These are phyloP conservation scores for Philotrypesis tridentata DNA, from an alignment of 1,140 invertebrate genomes.

Conservation along the genomic window DNA sequence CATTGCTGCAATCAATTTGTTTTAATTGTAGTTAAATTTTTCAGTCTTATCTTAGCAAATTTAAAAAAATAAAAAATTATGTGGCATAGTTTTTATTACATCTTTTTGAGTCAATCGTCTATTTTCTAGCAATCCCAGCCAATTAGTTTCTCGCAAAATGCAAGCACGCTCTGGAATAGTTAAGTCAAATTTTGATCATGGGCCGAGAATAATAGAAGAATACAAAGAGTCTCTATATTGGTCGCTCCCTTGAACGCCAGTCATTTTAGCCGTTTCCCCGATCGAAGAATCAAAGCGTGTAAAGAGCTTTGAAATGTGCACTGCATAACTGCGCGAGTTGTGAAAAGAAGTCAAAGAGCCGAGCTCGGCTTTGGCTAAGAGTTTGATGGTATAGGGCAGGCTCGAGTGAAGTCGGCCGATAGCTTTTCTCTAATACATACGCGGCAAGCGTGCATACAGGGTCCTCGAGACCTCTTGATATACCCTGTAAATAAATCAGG, in stretches of 20 bases:
- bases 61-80: no score
- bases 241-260: background rate
- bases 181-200: no score
- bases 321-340: background rate
- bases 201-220: no score
- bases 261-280: background rate
- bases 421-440: background rate
- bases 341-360: background rate
- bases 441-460: background rate
- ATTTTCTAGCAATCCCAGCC: no score
- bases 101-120: no score
- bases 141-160: no score
- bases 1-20: no score
- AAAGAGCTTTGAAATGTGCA: background rate
- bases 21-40: no score
- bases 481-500: background rate
- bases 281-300: conserved; percentile 5
- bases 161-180: no score
- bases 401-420: background rate
- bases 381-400: background rate
- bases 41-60: no score
- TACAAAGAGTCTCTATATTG: background rate
- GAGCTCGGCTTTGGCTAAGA: background rate
- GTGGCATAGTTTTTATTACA: no score
- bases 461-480: background rate